A percentile compares a stretch with the other conserved stretches of the same genome.
phyloP scores from a whole-genome alignment of 2,888 invertebrate species.

The Chrysotoxum bicinctum region DNA sequence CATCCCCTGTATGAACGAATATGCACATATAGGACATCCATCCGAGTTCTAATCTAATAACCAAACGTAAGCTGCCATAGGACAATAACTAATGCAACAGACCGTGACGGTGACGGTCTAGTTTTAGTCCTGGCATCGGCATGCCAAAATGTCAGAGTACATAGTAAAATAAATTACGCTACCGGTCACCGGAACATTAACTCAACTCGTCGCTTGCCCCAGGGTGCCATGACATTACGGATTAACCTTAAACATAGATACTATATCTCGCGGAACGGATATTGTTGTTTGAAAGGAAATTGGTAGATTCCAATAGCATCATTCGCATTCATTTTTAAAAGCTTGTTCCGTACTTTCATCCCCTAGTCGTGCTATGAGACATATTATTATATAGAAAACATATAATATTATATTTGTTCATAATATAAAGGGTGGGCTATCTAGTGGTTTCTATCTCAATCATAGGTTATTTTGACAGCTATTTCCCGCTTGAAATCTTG shows the following conservation, averaged over 20 bases:
- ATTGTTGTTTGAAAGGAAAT: slow-evolving; percentile 49
- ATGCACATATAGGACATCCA: neutral
- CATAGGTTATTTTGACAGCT: too few relatives aligned
- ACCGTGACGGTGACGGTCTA: slow-evolving; percentile 34
- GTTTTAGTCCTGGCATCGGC: neutral
- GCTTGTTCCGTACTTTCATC: slow-evolving; percentile 25
- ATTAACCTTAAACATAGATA: slow-evolving; percentile 42
- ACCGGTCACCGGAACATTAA: slow-evolving; percentile 15
- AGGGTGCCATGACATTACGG: slow-evolving; percentile 15
- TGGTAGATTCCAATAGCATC: slow-evolving; percentile 50
- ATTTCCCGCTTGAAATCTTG: too few relatives aligned
- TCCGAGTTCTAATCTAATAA: slow-evolving; percentile 63
- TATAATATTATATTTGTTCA: too few relatives aligned
- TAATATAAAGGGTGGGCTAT: too few relatives aligned
- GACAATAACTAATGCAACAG: slow-evolving; percentile 60
- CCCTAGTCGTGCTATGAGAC: neutral
- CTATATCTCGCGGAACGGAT: slow-evolving; percentile 48
- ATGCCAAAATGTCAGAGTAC: slow-evolving; percentile 65
- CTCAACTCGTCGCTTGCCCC: slow-evolving; percentile 14
- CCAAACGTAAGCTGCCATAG: slow-evolving; percentile 47
- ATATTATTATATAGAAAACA: neutral
- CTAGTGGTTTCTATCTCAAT: too few relatives aligned
- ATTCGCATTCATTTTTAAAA: slow-evolving; percentile 36
- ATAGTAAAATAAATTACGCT: slow-evolving; percentile 59
- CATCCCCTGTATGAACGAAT: neutral